Conservation (phyloP, 2,113 vertebrate genomes). For the Carassius gibelio region DNA sequence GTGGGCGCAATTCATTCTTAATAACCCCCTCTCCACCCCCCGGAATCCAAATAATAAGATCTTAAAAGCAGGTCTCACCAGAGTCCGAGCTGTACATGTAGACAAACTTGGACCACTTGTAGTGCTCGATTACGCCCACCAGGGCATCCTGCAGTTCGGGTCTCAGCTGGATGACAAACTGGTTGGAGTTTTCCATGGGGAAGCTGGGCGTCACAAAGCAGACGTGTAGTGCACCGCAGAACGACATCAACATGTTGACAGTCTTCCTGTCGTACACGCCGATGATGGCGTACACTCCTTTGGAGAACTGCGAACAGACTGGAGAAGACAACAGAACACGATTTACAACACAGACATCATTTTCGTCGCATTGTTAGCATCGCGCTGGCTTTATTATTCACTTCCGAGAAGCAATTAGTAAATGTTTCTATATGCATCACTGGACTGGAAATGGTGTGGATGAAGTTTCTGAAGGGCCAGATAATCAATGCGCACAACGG, state of each 20-base stretch:
- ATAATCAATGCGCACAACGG: slow-evolving; percentile 75
- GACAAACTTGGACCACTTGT: slow-evolving; percentile 96
- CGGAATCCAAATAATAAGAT: neutral
- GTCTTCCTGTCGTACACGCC: slow-evolving; percentile 96
- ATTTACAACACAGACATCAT: slow-evolving; percentile 15
- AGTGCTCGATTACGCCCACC: slow-evolving; percentile 93
- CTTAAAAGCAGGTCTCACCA: slow-evolving; percentile 75
- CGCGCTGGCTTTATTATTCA: neutral
- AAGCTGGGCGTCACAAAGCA: slow-evolving; percentile 98
- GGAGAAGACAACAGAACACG: slow-evolving; percentile 27
- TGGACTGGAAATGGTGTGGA: slow-evolving; percentile 56
- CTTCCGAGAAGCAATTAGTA: slow-evolving; percentile 5
- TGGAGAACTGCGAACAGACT: slow-evolving; percentile 99
- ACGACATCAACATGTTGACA: slow-evolving; percentile 98
- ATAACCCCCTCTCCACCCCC: no score
- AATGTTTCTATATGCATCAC: neutral
- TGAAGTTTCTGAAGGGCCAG: slow-evolving; percentile 64
- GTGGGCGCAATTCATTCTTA: neutral
- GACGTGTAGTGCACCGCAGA: slow-evolving; percentile 96
- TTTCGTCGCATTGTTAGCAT: neutral
- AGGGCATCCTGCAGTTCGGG: slow-evolving; percentile 95
- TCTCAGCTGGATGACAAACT: slow-evolving; percentile 97
- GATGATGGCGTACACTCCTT: slow-evolving; percentile 99
- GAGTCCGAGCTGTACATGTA: slow-evolving; percentile 98
- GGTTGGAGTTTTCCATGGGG: slow-evolving; percentile 94